phyloP scores from a whole-genome alignment of 2,888 invertebrate genomes.

The Macrophya annulata region DNA sequence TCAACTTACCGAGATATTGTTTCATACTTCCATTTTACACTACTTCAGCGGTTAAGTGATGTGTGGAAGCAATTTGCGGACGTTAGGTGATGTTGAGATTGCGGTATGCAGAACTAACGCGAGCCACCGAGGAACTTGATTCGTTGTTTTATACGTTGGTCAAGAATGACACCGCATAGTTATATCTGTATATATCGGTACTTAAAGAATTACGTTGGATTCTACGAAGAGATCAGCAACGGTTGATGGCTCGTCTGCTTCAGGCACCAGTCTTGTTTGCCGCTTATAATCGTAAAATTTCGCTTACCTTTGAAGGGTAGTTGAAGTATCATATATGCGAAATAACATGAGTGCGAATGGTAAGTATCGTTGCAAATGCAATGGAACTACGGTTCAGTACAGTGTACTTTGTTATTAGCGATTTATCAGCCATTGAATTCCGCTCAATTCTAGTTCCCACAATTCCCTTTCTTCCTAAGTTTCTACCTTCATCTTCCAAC shows the following conservation, averaged over 20 bases:
- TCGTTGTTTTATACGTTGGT: constrained; percentile 8
- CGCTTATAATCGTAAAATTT: constrained; percentile 41
- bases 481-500: constrained; percentile 29
- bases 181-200: constrained; percentile 24
- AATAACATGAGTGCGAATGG: background rate
- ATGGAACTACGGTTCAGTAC: constrained; percentile 3
- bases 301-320: constrained; percentile 6
- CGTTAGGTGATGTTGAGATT: constrained; percentile 19
- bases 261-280: background rate
- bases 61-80: constrained; percentile 7
- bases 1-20: background rate
- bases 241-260: constrained; percentile 24
- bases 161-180: background rate
- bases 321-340: background rate
- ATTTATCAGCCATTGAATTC: constrained; percentile 61
- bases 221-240: constrained; percentile 31
- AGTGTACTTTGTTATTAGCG: constrained; percentile 57
- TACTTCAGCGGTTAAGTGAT: background rate
- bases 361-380: constrained; percentile 29
- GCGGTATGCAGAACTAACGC: constrained; percentile 28
- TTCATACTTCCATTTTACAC: constrained; percentile 9
- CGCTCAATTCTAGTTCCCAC: constrained; percentile 57
- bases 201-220: constrained; percentile 30
- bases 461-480: constrained; percentile 48
- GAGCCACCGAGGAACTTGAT: constrained; percentile 23